Percentiles rank a stretch among this genome's conserved stretches.
phyloP scores from a whole-genome alignment of 2,797 vertebrate species.

The Anisognathus igniventris region DNA sequence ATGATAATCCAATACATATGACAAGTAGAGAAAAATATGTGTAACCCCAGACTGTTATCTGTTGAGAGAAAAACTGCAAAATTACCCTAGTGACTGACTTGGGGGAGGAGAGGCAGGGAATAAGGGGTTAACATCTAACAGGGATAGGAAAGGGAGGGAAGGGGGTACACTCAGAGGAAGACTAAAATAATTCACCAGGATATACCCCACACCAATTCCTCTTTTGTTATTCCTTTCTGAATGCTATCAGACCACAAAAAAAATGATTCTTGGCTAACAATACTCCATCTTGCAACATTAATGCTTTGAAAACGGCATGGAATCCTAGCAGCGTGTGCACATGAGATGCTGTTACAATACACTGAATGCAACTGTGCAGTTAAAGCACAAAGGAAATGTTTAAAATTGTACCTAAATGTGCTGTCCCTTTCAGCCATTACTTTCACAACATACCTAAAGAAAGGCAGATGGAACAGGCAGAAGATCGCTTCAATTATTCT shows the following conservation, averaged over 20 bases:
- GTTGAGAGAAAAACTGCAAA: constrained; percentile 1
- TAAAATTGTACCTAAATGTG: neutral
- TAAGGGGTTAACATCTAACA: neutral
- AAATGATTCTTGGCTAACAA: neutral
- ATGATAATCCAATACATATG: constrained; percentile 9
- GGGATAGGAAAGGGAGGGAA: neutral
- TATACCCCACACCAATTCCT: neutral
- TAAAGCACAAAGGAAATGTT: neutral
- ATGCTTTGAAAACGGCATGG: neutral
- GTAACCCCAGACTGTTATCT: neutral
- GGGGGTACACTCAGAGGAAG: neutral
- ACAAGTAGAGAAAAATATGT: neutral
- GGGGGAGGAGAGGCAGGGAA: neutral
- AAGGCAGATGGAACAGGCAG: neutral
- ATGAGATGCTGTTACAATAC: neutral
- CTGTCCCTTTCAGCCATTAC: neutral
- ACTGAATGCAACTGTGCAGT: neutral
- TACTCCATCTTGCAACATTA: neutral
- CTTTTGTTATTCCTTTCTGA: neutral
- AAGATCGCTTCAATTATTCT: neutral
- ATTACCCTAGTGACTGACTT: neutral
- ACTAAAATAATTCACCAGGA: constrained; percentile 4
- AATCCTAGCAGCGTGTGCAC: neutral
- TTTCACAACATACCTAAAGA: neutral
- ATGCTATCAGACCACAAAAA: neutral